Base-by-base conservation (phyloP, 1,140 invertebrate genomes). In the Trichogramma pretiosum region DNA sequence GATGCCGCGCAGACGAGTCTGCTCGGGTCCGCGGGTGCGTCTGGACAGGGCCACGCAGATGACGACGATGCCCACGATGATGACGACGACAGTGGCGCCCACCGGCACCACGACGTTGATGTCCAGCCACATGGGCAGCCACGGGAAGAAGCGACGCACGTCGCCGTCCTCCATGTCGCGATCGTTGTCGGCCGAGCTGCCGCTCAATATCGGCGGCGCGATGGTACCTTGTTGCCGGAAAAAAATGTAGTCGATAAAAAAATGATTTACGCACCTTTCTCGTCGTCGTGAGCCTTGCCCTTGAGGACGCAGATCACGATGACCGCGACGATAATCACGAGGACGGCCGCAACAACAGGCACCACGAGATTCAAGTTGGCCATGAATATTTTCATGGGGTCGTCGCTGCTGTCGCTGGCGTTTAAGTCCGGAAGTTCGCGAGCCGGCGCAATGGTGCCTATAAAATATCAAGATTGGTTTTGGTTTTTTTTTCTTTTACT, bases 391-490 rank as follows among this genome's bases (percentile, higher is more conserved):
- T 82, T 82, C 72, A 89, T 77, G 53, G 84, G 85, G 69, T 87
- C 84, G 68, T 89, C 85, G 56, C 79, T 76, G 56, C 67, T 68
- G 46, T 61, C 62, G 56, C 64, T 65, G 56, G 64, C 64, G 58
- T 80, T 81, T 57, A 82, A 74, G 62, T 88, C 82, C 57, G 79
- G 83, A 55, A 89, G 76, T 67, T 93, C 86, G 67, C 86, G 83
- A 64, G 87, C 83, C 66, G 90, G 90, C 70, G 88, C 87, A 73
- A 93, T 89, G 72, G 89, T 92, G 81, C 88, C 90, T 93, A 85
- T 78, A 88, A 87, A 75, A 42, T 18, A 41, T 34, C n/a, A n/a
- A n/a, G n/a, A n/a, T n/a, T 23, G 32, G 23, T 19, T 38, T 17
- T 46, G 28, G 24, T 28, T 28, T 28, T 5, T 28, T 28, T 28